Evolutionary conservation across 53 echinoderm and acorn worm genomes (phyloP).

Genomic region (Antedon mediterranea): DNA sequence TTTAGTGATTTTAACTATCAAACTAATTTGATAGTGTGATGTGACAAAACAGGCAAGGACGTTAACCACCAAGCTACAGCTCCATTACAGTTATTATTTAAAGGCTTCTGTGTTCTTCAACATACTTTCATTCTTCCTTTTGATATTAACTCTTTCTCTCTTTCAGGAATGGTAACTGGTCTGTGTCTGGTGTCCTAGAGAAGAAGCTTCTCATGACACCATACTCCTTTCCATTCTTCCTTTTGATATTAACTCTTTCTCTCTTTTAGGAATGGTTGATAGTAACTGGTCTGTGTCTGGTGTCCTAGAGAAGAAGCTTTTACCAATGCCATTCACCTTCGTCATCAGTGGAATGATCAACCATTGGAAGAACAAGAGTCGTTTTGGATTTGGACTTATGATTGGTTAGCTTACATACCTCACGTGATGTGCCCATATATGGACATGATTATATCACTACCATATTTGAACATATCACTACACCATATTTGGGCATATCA

Average conservation of each 20-base stretch:
- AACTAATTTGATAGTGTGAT: too few relatives aligned
- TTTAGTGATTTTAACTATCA: too few relatives aligned
- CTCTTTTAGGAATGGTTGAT: slow-evolving; percentile 70
- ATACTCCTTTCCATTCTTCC: too few relatives aligned
- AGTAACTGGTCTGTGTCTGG: slow-evolving; percentile 95
- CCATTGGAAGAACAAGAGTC: slow-evolving; percentile 69
- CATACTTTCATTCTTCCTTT: too few relatives aligned
- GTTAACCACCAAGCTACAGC: too few relatives aligned
- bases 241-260: background rate
- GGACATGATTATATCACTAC: too few relatives aligned
- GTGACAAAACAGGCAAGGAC: too few relatives aligned
- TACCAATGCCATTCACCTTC: slow-evolving; percentile 85
- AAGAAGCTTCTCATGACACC: slow-evolving; percentile 80
- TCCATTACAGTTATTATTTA: too few relatives aligned
- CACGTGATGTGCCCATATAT: too few relatives aligned
- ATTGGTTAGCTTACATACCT: slow-evolving; percentile 78
- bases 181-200: slow-evolving; percentile 80
- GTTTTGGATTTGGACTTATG: slow-evolving; percentile 94
- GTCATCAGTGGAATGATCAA: slow-evolving; percentile 80
- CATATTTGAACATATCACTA: too few relatives aligned
- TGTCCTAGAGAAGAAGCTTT: slow-evolving; percentile 79
- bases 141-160: background rate
- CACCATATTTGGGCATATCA: too few relatives aligned
- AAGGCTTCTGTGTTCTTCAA: too few relatives aligned
- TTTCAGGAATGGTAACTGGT: slow-evolving; percentile 87